Base-by-base conservation (phyloP, 1,140 invertebrate genomes). In the Arctopsyche grandis region DNA sequence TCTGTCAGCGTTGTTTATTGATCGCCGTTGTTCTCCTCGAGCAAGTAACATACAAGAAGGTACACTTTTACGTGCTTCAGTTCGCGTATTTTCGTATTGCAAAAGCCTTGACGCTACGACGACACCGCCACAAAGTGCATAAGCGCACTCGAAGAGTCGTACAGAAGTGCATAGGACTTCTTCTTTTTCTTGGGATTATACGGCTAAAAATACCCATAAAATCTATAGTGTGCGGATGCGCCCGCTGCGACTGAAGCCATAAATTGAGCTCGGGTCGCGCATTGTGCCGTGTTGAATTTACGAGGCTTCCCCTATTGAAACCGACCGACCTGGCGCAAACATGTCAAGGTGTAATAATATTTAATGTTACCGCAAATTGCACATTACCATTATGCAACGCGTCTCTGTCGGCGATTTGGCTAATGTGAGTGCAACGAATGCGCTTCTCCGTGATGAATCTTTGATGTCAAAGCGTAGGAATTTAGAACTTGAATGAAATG, bases 321-420 rank as follows among this genome's bases (percentile, higher is more conserved):
- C n/a, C 63, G 16, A 63, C 12, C 5, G 10, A 52, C 16, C 10
- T 16, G 10, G 16, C 24, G 22, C 63, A 66, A 66, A 66, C 63
- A 66, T 66, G 63, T 66, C 63, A 66, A 66, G 63, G 63, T 66
- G 63, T 29, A 66, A 66, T 66, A 66, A 66, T 66, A 66, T 66
- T 66, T 29, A 66, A 66, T 22, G 63, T 14, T 21, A 22, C 63
- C 63, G 24, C 24, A 66, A 66, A 66, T 12, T 66, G 24, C 63
- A 24, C 14, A 66, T 66, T 26, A 66, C 24, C 29, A 60, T 60
- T 60, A 60, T 60, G 56, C 56, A 60, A 60, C 56, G 16, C 7
- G 56, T 60, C 56, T 60, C 29, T 4, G 7, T 7, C 29, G n/a
- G n/a, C n/a, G 29, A 4, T 38, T 38, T 7, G 29, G 7, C 29